Evolutionary conservation across 2,797 vertebrate genomes (phyloP).

Genomic region (Saxicola maurus): DNA sequence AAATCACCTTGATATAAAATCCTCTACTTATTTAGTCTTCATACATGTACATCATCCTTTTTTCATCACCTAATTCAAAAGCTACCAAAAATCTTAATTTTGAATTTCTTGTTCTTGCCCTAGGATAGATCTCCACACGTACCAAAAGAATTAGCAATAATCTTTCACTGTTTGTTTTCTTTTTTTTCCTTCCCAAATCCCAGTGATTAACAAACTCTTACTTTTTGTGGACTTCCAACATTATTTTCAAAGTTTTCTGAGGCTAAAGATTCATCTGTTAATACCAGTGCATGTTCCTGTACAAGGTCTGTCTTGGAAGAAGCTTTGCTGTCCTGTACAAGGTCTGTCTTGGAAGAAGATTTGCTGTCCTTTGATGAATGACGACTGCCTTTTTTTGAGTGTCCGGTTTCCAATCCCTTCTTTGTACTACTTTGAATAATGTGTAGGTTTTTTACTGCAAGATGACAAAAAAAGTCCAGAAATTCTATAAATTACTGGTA

Average conservation of each 20-base stretch:
- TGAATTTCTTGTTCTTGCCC: not conserved
- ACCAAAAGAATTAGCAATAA: not conserved
- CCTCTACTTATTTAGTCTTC: not conserved
- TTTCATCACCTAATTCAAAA: not conserved
- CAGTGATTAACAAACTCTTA: slow-evolving; percentile 25
- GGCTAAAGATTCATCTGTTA: slow-evolving; percentile 18
- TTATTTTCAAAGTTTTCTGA: not conserved
- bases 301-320: not conserved
- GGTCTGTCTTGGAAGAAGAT: not conserved
- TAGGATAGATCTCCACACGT: not conserved
- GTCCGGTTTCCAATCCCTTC: slow-evolving; percentile 49
- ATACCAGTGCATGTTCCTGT: not conserved
- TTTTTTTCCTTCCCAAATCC: not conserved
- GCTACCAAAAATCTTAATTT: not conserved
- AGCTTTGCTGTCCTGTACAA: not conserved
- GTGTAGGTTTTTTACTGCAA: slow-evolving; percentile 62
- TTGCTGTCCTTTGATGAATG: slow-evolving; percentile 44
- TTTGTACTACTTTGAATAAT: not conserved
- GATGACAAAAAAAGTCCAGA: not conserved
- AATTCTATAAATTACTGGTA: not conserved
- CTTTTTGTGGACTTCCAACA: slow-evolving; percentile 36
- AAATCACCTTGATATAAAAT: not conserved
- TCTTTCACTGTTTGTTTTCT: not conserved
- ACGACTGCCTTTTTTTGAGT: slow-evolving; percentile 35
- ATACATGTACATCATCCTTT: not conserved